Conservation (phyloP, 1,140 invertebrate species). For the Drosophila guanche region DNA sequence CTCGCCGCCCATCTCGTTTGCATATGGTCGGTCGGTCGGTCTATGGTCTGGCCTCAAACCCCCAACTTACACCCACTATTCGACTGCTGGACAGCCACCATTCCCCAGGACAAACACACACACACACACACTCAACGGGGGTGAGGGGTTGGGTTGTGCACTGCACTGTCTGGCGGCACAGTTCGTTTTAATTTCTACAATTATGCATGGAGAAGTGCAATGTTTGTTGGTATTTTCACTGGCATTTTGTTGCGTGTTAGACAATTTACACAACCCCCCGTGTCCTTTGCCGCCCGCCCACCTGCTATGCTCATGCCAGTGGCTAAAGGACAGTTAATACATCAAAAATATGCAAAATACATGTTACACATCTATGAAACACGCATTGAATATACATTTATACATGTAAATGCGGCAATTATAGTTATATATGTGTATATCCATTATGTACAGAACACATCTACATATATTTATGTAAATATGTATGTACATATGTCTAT, state of each 20-base stretch:
- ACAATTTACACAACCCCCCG: conserved; percentile 10
- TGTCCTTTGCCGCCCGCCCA: neutral
- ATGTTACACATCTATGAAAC: conserved; percentile 24
- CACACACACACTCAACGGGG: too few relatives aligned
- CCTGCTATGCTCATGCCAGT: conserved; percentile 13
- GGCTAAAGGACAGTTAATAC: conserved; percentile 68
- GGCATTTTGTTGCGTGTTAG: conserved; percentile 68
- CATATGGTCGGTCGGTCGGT: conserved; percentile 25
- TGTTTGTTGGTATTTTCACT: conserved; percentile 68
- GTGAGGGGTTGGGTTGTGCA: too few relatives aligned
- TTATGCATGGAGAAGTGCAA: conserved; percentile 81
- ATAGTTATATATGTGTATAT: conserved; percentile 2
- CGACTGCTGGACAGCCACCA: conserved; percentile 1
- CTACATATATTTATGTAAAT: conserved; percentile 28
- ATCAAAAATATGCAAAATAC: conserved; percentile 72
- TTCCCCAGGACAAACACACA: neutral
- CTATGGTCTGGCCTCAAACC: conserved; percentile 37
- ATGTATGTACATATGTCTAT: conserved; percentile 23
- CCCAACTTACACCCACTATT: conserved; percentile 5
- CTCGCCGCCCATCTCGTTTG: conserved; percentile 54
- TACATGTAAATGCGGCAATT: conserved; percentile 36
- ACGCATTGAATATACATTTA: conserved; percentile 8
- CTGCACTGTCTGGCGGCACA: conserved; percentile 49
- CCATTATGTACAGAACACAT: conserved; percentile 17
- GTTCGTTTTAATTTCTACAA: conserved; percentile 79